These are phyloP conservation scores for Nomada lathburiana DNA, from an alignment of 2,888 invertebrate genomes.

Conservation along the genomic window DNA sequence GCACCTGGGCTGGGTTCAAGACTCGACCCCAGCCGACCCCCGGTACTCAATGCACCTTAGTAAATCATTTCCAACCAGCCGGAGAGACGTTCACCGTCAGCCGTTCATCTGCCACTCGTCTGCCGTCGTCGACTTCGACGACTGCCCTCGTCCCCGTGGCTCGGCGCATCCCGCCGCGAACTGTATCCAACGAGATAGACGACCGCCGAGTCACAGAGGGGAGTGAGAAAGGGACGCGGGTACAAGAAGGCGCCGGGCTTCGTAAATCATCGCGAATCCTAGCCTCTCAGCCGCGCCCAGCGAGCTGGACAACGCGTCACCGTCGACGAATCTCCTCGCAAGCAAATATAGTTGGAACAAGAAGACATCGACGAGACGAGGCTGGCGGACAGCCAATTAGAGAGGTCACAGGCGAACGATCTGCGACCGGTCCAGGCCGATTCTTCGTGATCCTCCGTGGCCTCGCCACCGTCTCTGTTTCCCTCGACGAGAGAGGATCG, in stretches of 20 bases:
- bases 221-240: not conserved
- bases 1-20: no score
- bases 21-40: no score
- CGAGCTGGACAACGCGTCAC: slow-evolving; percentile 65
- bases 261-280: slow-evolving; percentile 55
- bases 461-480: not conserved
- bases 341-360: slow-evolving; percentile 78
- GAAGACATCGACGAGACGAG: slow-evolving; percentile 67
- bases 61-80: no score
- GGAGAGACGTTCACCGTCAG: no score
- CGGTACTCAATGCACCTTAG: no score
- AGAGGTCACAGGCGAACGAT: slow-evolving; percentile 55
- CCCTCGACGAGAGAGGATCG: not conserved
- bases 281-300: slow-evolving; percentile 20
- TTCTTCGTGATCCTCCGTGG: not conserved
- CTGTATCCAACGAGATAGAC: slow-evolving; percentile 31
- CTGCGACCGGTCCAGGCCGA: not conserved
- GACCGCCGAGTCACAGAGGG: not conserved
- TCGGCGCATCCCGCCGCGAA: not conserved
- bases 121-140: not conserved
- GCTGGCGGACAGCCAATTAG: slow-evolving; percentile 76
- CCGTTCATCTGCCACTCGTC: no score
- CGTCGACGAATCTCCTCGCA: slow-evolving; percentile 68
- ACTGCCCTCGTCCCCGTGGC: not conserved
- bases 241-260: slow-evolving; percentile 42